Conservation (phyloP, 2,113 vertebrate species). For the Burhinus bistriatus region DNA sequence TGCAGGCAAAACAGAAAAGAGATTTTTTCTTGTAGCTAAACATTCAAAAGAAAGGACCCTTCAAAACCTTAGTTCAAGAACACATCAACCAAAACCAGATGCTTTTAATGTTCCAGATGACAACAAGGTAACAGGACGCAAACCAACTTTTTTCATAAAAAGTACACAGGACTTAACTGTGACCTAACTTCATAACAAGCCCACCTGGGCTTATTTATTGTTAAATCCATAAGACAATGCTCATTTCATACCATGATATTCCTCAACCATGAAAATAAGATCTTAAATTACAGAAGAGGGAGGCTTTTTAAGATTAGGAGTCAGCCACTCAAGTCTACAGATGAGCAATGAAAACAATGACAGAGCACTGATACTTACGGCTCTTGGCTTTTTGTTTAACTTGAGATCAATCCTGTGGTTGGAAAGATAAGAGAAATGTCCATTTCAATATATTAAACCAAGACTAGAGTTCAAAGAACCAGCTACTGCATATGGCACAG, state of each 20-base stretch:
- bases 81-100: background rate
- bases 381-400: slow-evolving; percentile 98
- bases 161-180: background rate
- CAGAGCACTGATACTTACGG: slow-evolving; percentile 85
- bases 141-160: background rate
- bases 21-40: background rate
- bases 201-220: background rate
- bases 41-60: background rate
- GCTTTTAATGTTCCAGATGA: background rate
- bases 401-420: slow-evolving; percentile 96
- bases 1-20: background rate
- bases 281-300: background rate
- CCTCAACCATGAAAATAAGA: background rate
- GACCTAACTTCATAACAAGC: background rate
- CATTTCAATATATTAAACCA: slow-evolving; percentile 61
- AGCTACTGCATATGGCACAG: slow-evolving; percentile 69
- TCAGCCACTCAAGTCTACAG: background rate
- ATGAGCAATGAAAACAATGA: slow-evolving; percentile 27
- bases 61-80: background rate
- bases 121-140: background rate
- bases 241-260: background rate
- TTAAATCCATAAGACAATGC: background rate
- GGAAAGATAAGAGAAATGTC: slow-evolving; percentile 70
- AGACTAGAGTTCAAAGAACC: slow-evolving; percentile 20
- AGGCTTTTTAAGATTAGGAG: background rate